Evolutionary conservation across 2,888 invertebrate genomes (phyloP), one percentile per base, ranked within the genome.

Genomic region (Drosophila meridionalis): DNA sequence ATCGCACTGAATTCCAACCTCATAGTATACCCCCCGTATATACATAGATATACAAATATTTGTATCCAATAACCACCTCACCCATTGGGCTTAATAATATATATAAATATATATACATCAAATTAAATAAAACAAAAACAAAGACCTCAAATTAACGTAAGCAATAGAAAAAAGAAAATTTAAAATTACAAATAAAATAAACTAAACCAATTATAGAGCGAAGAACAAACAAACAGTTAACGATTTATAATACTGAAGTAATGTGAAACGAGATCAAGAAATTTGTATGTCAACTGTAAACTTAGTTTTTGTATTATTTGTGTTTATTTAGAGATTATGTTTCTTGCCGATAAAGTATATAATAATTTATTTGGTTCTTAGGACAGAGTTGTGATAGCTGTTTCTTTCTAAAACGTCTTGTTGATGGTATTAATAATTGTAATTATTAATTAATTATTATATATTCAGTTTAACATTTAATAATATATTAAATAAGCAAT

Each of bases 311-410:
- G 7, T 62, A 47, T 32, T 59, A 52, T 52, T 34, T n/a, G 4
- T 8, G 14, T 8, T 30, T 56, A 34, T 47, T 55, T 34, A 43
- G 12, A 34, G 6, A 63, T 9, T 45, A 38, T 56, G 58, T 52
- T 72, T 57, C 80, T 79, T 78, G 76, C 72, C 80, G 57, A 45
- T 58, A 30, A 78, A 47, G 53, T 69, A 55, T n/a, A 62, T 40
- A 48, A 48, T 47, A 59, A 40, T 66, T 66, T 59, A 69, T 63
- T 71, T 14, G 42, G 43, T 71, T 72, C 34, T 59, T 40, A 64
- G 43, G 50, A 73, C 64, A 67, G 73, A 69, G 64, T 78, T 78
- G 78, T 78, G 78, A 78, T 78, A 80, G 68, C 52, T 73, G 62
- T 76, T 80, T 80, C 73, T 73, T 57, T 73, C 63, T 52, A 45